Percentiles rank a stretch among this genome's conserved stretches.
phyloP scores from a whole-genome alignment of 1,140 invertebrate genomes.

The Spodoptera frugiperda region DNA sequence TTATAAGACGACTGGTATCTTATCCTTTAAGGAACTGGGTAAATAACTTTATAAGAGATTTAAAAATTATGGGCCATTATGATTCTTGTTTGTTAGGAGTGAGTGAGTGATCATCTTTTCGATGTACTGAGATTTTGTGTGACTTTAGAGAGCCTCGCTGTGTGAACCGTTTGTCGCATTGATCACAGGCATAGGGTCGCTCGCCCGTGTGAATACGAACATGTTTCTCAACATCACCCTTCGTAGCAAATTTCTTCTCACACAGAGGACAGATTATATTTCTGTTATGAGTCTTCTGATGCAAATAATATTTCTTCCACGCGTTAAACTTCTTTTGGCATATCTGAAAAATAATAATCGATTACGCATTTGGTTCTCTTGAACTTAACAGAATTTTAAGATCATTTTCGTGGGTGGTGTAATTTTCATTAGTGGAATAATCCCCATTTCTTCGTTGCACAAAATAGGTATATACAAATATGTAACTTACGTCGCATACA shows the following conservation, averaged over 20 bases:
- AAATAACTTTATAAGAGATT: too few species aligned
- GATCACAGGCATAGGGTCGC: constrained; percentile 71
- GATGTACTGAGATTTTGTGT: constrained; percentile 67
- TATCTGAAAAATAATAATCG: constrained; percentile 59
- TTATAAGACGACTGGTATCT: too few species aligned
- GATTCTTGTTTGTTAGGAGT: neutral
- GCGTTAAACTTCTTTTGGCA: constrained; percentile 71
- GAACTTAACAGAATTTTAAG: too few species aligned
- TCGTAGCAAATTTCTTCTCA: constrained; percentile 87
- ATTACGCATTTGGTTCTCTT: neutral
- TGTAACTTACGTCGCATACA: constrained; percentile 11
- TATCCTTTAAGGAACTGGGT: too few species aligned
- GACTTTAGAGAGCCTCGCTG: constrained; percentile 79
- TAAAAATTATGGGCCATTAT: too few species aligned
- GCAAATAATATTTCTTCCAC: constrained; percentile 74
- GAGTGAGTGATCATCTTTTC: neutral
- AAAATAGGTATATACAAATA: too few species aligned
- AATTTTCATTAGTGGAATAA: too few species aligned
- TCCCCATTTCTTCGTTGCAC: too few species aligned
- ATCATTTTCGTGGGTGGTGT: too few species aligned
- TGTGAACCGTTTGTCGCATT: constrained; percentile 79
- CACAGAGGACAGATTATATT: constrained; percentile 73
- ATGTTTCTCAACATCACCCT: constrained; percentile 77
- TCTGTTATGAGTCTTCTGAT: constrained; percentile 83
- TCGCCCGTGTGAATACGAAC: constrained; percentile 78